A percentile compares a stretch with the other conserved stretches of the same genome.
These are phyloP conservation scores for Drosophila kambysellisi DNA, from an alignment of 2,888 invertebrate species.

Conservation along the genomic window DNA sequence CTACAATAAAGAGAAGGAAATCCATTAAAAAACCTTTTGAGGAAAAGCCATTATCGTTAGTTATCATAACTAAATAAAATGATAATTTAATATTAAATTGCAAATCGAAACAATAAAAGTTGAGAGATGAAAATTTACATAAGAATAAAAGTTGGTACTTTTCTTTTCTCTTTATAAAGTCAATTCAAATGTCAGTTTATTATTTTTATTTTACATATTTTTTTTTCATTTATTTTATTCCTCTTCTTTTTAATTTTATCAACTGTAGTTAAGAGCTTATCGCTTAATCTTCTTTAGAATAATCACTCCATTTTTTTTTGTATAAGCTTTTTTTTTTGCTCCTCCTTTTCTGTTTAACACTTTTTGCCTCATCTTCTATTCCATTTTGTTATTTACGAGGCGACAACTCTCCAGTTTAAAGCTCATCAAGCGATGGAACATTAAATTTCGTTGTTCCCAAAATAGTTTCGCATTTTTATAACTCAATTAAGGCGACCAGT, in stretches of 20 bases:
- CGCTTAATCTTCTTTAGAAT: constrained; percentile 34
- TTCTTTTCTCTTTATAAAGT: background rate
- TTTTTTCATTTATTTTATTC: background rate
- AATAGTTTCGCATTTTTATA: constrained; percentile 68
- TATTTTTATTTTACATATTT: background rate
- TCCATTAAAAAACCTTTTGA: background rate
- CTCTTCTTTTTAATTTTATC: constrained; percentile 6
- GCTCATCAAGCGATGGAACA: constrained; percentile 66
- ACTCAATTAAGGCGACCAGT: constrained; percentile 63
- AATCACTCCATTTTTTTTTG: background rate
- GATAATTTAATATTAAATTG: background rate
- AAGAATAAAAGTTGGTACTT: background rate
- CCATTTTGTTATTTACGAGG: constrained; percentile 67
- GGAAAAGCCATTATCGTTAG: background rate
- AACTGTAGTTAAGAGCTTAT: constrained; percentile 6
- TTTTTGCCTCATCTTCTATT: constrained; percentile 64
- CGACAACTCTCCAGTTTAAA: constrained; percentile 67
- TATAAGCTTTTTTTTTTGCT: background rate
- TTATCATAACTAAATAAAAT: background rate
- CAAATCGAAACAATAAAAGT: background rate
- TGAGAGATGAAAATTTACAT: background rate
- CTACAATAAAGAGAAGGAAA: background rate
- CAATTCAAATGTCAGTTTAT: constrained; percentile 10
- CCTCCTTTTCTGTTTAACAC: background rate
- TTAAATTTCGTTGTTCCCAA: constrained; percentile 63